A percentile compares a stretch with the other conserved stretches of the same genome.
phyloP scores from a whole-genome alignment of 2,113 vertebrate species.

The Camelus bactrianus region DNA sequence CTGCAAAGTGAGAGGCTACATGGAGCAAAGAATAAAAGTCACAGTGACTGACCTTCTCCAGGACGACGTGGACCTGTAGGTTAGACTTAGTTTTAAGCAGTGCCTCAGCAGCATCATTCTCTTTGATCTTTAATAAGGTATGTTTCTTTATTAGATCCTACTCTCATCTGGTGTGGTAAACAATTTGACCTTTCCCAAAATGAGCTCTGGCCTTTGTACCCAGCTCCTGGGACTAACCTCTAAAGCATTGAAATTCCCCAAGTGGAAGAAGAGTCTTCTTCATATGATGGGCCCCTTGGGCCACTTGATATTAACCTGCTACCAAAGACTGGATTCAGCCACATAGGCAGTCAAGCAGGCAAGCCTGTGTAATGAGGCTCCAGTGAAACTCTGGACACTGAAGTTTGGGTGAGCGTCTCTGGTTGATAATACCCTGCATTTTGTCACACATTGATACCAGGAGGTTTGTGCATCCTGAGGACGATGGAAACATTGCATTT shows the following conservation, averaged over 20 bases:
- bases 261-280: background rate
- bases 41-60: background rate
- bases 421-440: fast-evolving
- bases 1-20: background rate
- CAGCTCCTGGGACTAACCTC: background rate
- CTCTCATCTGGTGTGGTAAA: background rate
- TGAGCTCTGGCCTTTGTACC: background rate
- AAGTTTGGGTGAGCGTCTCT: background rate
- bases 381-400: background rate
- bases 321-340: background rate
- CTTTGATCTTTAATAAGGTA: background rate
- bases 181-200: background rate
- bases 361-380: background rate
- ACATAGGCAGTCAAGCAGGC: fast-evolving
- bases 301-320: background rate
- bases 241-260: background rate
- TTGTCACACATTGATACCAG: background rate
- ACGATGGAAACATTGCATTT: background rate
- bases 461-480: background rate
- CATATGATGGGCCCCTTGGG: background rate
- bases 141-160: background rate
- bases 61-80: background rate
- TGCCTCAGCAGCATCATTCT: background rate
- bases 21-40: background rate
- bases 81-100: background rate